A percentile compares a stretch with the other conserved stretches of the same genome.
Evolutionary conservation across 2,113 vertebrate genomes (phyloP).

Genomic region (Hyaena hyaena): DNA sequence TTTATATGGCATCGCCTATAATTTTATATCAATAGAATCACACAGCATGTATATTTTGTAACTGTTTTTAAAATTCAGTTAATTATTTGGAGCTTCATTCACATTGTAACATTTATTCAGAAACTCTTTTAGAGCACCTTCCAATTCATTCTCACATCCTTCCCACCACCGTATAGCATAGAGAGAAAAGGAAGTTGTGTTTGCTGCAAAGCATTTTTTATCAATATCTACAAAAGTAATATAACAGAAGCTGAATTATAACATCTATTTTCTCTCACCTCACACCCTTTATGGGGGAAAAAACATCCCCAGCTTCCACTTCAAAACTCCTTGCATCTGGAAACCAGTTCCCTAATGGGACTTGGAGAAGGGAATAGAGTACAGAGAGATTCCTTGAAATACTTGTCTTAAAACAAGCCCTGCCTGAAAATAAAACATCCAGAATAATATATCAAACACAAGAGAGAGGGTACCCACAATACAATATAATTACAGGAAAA

Average conservation of each 20-base stretch:
- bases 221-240: neutral
- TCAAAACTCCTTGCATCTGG: neutral
- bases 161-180: neutral
- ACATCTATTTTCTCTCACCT: neutral
- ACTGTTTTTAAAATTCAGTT: neutral
- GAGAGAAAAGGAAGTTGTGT: neutral
- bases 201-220: neutral
- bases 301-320: neutral
- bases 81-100: neutral
- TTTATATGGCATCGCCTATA: neutral
- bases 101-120: neutral
- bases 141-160: neutral
- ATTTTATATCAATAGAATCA: neutral
- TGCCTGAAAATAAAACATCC: neutral
- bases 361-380: neutral
- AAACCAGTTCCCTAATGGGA: neutral
- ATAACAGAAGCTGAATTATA: neutral
- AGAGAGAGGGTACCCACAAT: neutral
- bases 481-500: neutral
- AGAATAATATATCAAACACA: neutral
- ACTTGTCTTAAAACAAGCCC: neutral
- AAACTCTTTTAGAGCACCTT: neutral
- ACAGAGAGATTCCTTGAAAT: neutral
- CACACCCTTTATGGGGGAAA: neutral
- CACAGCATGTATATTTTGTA: neutral